Conservation (phyloP, 2,113 vertebrate species). For the Plotosus lineatus region DNA sequence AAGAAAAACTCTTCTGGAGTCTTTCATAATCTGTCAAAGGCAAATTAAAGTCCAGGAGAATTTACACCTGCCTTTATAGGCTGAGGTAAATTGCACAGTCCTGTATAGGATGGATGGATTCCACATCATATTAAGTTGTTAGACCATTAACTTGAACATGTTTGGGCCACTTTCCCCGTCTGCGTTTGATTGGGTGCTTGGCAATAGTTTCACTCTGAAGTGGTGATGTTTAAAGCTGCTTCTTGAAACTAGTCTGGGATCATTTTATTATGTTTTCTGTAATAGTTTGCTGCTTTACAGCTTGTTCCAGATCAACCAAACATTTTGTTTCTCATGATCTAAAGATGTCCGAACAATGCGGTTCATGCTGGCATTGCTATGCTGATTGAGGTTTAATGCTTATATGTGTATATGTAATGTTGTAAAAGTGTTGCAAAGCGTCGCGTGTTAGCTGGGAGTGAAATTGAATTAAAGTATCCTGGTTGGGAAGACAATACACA, state of each 20-base stretch:
- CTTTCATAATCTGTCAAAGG: constrained; percentile 46
- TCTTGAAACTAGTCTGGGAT: not conserved
- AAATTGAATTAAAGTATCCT: not conserved
- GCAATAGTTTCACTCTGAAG: not conserved
- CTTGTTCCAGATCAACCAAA: not conserved
- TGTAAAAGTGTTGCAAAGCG: too few species aligned
- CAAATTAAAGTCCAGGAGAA: constrained; percentile 46
- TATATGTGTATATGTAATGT: too few species aligned
- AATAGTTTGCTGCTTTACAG: not conserved
- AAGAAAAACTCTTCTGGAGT: constrained; percentile 52
- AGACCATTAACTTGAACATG: constrained; percentile 23
- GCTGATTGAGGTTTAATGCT: not conserved
- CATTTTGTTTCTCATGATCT: not conserved
- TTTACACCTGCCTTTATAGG: constrained; percentile 57
- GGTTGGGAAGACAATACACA: not conserved
- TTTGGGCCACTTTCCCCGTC: not conserved
- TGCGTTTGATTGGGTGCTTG: constrained; percentile 2
- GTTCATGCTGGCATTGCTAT: not conserved
- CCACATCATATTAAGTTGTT: constrained; percentile 30
- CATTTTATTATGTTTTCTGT: not conserved
- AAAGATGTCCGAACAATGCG: not conserved
- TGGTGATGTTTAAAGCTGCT: not conserved
- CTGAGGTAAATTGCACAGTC: constrained; percentile 36
- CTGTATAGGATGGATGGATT: constrained; percentile 36
- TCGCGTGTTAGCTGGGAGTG: too few species aligned